Conservation (phyloP, 1,140 invertebrate genomes). For the Bicyclus anynana region DNA sequence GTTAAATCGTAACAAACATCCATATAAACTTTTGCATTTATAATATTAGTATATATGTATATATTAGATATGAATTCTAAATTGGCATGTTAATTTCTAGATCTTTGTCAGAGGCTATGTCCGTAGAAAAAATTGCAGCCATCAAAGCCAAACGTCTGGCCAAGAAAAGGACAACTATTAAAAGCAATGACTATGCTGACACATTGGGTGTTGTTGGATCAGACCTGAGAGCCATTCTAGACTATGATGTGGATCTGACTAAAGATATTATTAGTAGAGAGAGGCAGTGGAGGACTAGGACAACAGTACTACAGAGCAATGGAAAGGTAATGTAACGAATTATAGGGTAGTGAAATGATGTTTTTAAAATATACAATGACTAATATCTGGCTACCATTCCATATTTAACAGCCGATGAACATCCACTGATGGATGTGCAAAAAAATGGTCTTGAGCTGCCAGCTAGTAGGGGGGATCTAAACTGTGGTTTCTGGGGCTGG, state of each 20-base stretch:
- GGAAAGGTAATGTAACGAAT: slow-evolving; percentile 93
- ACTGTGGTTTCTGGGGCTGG: too few species aligned
- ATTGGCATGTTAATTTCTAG: slow-evolving; percentile 73
- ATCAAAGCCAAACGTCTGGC: slow-evolving; percentile 98
- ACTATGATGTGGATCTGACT: slow-evolving; percentile 97
- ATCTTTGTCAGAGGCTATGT: slow-evolving; percentile 96
- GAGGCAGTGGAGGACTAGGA: slow-evolving; percentile 95
- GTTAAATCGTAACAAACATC: too few species aligned
- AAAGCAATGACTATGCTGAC: slow-evolving; percentile 91
- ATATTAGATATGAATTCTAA: too few species aligned
- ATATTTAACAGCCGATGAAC: too few species aligned
- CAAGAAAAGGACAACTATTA: slow-evolving; percentile 97
- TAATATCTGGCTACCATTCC: too few species aligned
- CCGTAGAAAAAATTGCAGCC: slow-evolving; percentile 97
- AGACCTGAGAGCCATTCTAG: slow-evolving; percentile 92
- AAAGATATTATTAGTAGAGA: slow-evolving; percentile 97
- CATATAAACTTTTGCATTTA: too few species aligned
- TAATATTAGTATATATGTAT: too few species aligned
- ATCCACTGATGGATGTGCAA: too few species aligned
- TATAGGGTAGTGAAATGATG: too few species aligned
- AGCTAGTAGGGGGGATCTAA: too few species aligned
- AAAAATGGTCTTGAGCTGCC: too few species aligned
- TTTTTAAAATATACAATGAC: too few species aligned
- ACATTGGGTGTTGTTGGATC: slow-evolving; percentile 82
- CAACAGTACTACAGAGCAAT: slow-evolving; percentile 95